Evolutionary conservation across 2,113 vertebrate species (phyloP).

Genomic region (Circaetus cinerascens): DNA sequence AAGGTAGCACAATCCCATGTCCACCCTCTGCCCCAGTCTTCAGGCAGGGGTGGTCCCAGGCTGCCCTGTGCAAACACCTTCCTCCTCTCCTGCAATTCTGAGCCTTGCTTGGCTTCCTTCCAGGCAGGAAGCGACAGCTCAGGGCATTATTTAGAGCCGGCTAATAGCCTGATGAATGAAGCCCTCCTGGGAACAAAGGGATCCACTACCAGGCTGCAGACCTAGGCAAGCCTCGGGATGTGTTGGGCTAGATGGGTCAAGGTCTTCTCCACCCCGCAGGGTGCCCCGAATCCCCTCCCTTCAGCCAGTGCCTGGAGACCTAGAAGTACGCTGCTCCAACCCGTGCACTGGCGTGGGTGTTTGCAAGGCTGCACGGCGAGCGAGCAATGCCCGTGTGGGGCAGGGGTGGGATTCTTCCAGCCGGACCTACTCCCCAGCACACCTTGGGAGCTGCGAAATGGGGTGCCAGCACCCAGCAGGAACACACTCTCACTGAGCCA

Average conservation of each 20-base stretch:
- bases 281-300: neutral
- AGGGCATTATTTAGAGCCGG: accelerated
- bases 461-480: neutral
- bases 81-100: neutral
- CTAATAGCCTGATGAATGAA: neutral
- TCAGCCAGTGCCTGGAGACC: neutral
- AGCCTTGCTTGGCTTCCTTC: neutral
- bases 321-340: neutral
- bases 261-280: accelerated
- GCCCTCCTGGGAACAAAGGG: neutral
- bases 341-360: accelerated
- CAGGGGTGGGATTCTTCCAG: neutral
- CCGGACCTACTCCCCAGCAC: neutral
- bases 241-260: neutral
- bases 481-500: accelerated
- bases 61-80: neutral
- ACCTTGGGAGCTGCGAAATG: neutral
- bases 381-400: accelerated
- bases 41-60: neutral
- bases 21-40: neutral
- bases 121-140: neutral
- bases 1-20: neutral
- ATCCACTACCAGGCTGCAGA: neutral
- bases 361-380: accelerated
- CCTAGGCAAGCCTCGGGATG: neutral